These are phyloP conservation scores for Dasyprocta punctata DNA, from an alignment of 2,113 vertebrate species.

Conservation along the genomic window DNA sequence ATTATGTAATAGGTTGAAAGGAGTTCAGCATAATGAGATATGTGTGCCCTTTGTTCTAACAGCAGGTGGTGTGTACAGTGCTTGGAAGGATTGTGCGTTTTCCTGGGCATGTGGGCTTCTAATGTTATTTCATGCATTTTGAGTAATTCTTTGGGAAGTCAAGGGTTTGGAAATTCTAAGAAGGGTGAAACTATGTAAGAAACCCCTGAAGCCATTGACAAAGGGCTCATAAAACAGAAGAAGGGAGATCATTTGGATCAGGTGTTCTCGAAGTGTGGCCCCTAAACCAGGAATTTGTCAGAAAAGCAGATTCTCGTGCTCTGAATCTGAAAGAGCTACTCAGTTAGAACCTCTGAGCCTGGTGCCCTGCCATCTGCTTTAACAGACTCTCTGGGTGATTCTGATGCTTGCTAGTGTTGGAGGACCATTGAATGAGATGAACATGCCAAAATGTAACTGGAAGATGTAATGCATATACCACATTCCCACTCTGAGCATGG, in stretches of 20 bases:
- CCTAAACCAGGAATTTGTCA: neutral
- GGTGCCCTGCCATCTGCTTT: fast-evolving
- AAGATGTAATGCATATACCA: too few relatives aligned
- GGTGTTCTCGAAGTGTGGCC: neutral
- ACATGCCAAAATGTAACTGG: too few relatives aligned
- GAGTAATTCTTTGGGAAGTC: neutral
- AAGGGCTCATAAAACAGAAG: neutral
- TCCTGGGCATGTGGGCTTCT: neutral
- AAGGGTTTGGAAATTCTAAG: neutral
- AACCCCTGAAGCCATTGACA: neutral
- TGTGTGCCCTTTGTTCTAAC: neutral
- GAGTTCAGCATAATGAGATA: neutral
- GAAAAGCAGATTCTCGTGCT: neutral
- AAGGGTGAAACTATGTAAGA: neutral
- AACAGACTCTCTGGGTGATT: neutral
- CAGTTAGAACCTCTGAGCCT: neutral
- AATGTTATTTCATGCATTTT: neutral
- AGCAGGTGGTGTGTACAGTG: fast-evolving
- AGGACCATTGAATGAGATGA: neutral
- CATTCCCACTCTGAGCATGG: too few relatives aligned
- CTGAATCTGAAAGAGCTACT: neutral
- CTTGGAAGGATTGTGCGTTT: neutral
- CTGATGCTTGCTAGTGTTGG: fast-evolving
- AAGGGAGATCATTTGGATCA: neutral
- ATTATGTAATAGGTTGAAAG: neutral